Conservation (phyloP, 2,113 vertebrate species). For the Podarcis cretensis region DNA sequence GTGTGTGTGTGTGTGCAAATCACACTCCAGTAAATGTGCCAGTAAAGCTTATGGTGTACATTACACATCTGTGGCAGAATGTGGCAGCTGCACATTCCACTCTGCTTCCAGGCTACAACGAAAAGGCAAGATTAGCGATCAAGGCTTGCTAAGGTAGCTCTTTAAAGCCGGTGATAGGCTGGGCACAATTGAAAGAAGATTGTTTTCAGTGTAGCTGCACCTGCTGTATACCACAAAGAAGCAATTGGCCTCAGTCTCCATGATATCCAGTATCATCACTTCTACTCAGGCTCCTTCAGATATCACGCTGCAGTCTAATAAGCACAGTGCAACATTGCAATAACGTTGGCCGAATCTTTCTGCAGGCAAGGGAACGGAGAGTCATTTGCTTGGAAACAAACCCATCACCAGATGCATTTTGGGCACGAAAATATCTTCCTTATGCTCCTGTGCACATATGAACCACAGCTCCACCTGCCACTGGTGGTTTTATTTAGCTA, state of each 20-base stretch:
- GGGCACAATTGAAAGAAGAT: not conserved
- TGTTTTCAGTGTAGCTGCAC: conserved; percentile 10
- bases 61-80: not conserved
- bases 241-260: not conserved
- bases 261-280: not conserved
- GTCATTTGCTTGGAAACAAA: not conserved
- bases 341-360: conserved; percentile 8
- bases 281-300: accelerated
- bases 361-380: not conserved
- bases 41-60: not conserved
- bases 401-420: not conserved
- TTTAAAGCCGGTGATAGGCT: not conserved
- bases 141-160: not conserved
- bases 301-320: not conserved
- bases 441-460: not conserved
- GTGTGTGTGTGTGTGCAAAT: not conserved
- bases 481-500: not conserved
- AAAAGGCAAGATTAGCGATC: not conserved
- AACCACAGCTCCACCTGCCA: accelerated
- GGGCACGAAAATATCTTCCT: not conserved
- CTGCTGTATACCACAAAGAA: conserved; percentile 15
- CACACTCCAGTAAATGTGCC: not conserved
- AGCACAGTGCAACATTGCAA: not conserved
- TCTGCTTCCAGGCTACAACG: not conserved
- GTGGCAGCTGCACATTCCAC: not conserved